These are phyloP conservation scores for Plectrocnemia conspersa DNA, from an alignment of 1,140 invertebrate genomes.

Conservation along the genomic window DNA sequence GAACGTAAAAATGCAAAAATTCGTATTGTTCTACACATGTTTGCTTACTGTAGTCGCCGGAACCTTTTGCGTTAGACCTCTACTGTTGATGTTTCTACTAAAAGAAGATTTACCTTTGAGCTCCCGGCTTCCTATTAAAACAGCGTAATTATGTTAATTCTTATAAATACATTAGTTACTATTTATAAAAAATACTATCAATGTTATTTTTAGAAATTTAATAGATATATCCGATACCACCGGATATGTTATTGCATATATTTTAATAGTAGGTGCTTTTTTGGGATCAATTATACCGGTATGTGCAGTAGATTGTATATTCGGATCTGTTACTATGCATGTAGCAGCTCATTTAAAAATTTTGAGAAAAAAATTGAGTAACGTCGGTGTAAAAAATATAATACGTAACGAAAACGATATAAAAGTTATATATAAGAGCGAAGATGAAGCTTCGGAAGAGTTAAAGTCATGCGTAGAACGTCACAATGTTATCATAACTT, in stretches of 20 bases:
- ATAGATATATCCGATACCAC: conserved; percentile 7
- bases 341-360: conserved; percentile 6
- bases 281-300: conserved; percentile 1
- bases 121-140: not conserved
- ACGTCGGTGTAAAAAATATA: not conserved
- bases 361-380: not conserved
- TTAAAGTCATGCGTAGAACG: conserved; percentile 3
- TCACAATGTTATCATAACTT: conserved; percentile 9
- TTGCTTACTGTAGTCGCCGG: not conserved
- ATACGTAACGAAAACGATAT: not conserved
- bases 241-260: not conserved
- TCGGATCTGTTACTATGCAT: conserved; percentile 7
- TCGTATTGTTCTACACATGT: not conserved
- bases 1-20: not conserved
- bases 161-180: not conserved
- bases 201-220: conserved; percentile 4
- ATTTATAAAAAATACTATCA: not conserved
- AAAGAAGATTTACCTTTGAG: not conserved
- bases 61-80: no score
- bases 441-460: not conserved
- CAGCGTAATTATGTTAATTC: not conserved
- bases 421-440: not conserved
- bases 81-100: no score
- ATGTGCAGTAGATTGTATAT: conserved; percentile 15
- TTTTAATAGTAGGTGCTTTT: not conserved